phyloP scores from a whole-genome alignment of 2,888 invertebrate genomes.

The Pemphredon lugubris region DNA sequence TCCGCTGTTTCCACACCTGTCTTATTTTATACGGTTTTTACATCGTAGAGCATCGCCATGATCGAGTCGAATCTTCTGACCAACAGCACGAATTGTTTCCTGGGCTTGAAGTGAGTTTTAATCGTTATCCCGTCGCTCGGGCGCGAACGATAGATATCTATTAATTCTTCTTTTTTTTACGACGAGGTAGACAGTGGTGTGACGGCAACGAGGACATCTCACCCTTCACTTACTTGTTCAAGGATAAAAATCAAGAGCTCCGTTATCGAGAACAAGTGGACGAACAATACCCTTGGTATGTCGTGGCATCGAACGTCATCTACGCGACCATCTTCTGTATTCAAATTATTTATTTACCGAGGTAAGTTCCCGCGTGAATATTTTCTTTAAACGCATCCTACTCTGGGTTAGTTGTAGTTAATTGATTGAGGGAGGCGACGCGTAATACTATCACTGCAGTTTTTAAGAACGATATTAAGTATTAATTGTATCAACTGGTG shows the following conservation, averaged over 20 bases:
- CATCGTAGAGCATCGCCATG: constrained; percentile 97
- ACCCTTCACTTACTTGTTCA: constrained; percentile 91
- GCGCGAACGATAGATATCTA: background rate
- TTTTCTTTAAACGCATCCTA: background rate
- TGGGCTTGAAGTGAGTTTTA: constrained; percentile 88
- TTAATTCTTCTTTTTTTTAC: background rate
- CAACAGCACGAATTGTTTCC: constrained; percentile 90
- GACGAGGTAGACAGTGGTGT: constrained; percentile 82
- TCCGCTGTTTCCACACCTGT: too few relatives aligned
- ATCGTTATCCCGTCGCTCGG: background rate
- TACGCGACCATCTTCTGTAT: constrained; percentile 90
- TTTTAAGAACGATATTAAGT: too few relatives aligned
- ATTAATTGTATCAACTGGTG: too few relatives aligned
- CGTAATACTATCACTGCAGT: too few relatives aligned
- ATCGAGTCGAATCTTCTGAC: constrained; percentile 96
- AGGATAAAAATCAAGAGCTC: constrained; percentile 87
- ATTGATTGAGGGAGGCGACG: too few relatives aligned
- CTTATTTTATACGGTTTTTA: background rate
- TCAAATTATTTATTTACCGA: constrained; percentile 90
- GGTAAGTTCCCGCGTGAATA: constrained; percentile 83
- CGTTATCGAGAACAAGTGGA: constrained; percentile 91
- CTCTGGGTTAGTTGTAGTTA: too few relatives aligned
- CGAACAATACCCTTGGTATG: constrained; percentile 92
- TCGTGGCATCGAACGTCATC: constrained; percentile 89
- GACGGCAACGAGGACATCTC: constrained; percentile 87